Evolutionary conservation across 30 jellyfish, hydroid and myxozoan species (phyloP).

Genomic region (Hydra vulgaris): DNA sequence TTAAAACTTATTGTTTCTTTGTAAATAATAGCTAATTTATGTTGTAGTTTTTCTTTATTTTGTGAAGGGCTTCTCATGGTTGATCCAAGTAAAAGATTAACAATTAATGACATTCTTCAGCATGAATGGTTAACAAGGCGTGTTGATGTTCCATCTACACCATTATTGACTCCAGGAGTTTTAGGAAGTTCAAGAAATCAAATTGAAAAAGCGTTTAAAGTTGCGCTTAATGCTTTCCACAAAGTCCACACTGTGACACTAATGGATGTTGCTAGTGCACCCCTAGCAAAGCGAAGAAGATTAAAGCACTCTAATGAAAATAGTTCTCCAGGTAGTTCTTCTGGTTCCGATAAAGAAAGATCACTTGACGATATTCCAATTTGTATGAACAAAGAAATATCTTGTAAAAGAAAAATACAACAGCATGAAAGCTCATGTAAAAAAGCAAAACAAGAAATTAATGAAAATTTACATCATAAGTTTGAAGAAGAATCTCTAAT

Average conservation of each 20-base stretch:
- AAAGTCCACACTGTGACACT: constrained; percentile 83
- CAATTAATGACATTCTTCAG: constrained; percentile 53
- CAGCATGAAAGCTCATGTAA: not conserved
- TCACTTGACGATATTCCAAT: not conserved
- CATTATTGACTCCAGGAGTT: constrained; percentile 88
- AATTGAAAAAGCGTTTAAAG: constrained; percentile 89
- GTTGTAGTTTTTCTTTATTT: not conserved
- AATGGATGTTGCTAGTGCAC: constrained; percentile 98
- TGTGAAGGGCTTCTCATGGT: constrained; percentile 78
- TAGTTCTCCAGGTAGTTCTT: constrained; percentile 27
- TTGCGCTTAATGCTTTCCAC: constrained; percentile 91
- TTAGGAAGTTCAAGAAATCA: constrained; percentile 76
- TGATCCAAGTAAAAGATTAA: constrained; percentile 75
- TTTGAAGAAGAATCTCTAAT: not conserved
- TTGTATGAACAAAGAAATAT: not conserved
- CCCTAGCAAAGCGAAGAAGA: constrained; percentile 93
- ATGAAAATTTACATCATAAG: not conserved
- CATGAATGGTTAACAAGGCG: constrained; percentile 98
- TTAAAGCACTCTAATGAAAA: constrained; percentile 69
- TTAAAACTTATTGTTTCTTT: too few species aligned
- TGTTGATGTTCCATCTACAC: constrained; percentile 90
- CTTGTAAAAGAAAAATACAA: not conserved
- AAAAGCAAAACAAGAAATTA: not conserved
- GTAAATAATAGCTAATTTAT: too few species aligned
- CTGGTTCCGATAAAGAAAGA: constrained; percentile 22